Percentiles rank a stretch among this genome's conserved stretches.
phyloP scores from a whole-genome alignment of 2,888 invertebrate species.

The Melanostoma scalare region DNA sequence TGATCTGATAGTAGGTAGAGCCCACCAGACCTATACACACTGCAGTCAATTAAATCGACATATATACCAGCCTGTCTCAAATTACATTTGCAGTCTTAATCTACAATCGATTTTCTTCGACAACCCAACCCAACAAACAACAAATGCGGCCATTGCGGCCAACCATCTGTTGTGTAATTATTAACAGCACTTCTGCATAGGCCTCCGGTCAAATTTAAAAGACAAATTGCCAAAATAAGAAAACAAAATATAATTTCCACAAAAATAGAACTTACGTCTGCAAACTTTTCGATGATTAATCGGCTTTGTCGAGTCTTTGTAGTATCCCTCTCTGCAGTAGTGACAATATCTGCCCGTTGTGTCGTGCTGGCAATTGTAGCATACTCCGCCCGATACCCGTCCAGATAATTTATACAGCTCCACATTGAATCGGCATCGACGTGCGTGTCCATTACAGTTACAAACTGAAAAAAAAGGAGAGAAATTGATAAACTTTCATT shows the following conservation, averaged over 20 bases:
- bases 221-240: conserved; percentile 23
- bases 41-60: no score
- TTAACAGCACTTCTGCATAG: not conserved
- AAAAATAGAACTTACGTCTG: conserved; percentile 89
- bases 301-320: conserved; percentile 94
- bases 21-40: no score
- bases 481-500: conserved; percentile 49
- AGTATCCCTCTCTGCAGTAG: conserved; percentile 98
- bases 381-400: conserved; percentile 96
- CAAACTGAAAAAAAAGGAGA: conserved; percentile 89
- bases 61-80: no score
- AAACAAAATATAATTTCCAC: not conserved
- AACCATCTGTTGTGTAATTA: not conserved
- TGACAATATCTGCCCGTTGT: conserved; percentile 98
- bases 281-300: conserved; percentile 98
- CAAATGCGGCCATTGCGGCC: no score
- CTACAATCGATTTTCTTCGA: no score
- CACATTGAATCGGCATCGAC: conserved; percentile 98
- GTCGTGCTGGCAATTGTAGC: conserved; percentile 97
- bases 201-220: not conserved
- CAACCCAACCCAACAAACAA: no score
- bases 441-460: conserved; percentile 98
- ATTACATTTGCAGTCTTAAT: no score
- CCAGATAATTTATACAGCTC: conserved; percentile 98
- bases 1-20: no score